These are phyloP conservation scores for Listronotus bonariensis DNA, from an alignment of 1,140 invertebrate species.

Conservation along the genomic window DNA sequence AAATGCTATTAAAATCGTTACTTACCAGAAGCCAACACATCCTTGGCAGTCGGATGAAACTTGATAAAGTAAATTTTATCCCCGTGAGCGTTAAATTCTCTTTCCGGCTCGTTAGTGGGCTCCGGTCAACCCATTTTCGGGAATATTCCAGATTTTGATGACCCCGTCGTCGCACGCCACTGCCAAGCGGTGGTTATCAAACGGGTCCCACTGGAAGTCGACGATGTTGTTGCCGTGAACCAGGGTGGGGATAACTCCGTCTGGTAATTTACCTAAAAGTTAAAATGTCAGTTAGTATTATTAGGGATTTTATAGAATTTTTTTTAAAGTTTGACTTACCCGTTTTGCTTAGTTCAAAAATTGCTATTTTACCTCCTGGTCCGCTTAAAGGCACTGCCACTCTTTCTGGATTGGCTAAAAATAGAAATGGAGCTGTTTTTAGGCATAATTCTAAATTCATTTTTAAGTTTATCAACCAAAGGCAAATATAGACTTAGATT, in stretches of 20 bases:
- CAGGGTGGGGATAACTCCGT: conserved; percentile 82
- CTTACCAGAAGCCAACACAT: conserved; percentile 76
- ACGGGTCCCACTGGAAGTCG: conserved; percentile 95
- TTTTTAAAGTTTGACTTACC: conserved; percentile 46
- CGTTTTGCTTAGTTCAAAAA: conserved; percentile 81
- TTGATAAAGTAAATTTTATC: conserved; percentile 92
- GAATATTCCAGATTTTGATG: conserved; percentile 81
- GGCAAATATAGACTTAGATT: too few species aligned
- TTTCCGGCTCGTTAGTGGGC: conserved; percentile 68
- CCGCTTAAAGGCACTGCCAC: conserved; percentile 87
- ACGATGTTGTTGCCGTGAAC: conserved; percentile 86
- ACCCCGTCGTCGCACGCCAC: conserved; percentile 92
- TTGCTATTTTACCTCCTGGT: conserved; percentile 85
- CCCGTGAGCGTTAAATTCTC: conserved; percentile 70
- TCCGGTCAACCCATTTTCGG: conserved; percentile 57
- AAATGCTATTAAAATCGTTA: too few species aligned
- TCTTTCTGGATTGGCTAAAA: conserved; percentile 76
- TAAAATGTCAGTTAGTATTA: not conserved
- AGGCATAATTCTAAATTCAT: too few species aligned
- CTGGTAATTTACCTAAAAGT: conserved; percentile 66
- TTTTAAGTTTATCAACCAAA: too few species aligned
- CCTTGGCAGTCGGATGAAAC: conserved; percentile 86
- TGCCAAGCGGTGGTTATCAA: conserved; percentile 76
- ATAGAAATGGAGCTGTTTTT: too few species aligned
- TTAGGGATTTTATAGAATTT: not conserved